These are phyloP conservation scores for Zenarchopterus dispar DNA, from an alignment of 2,797 vertebrate genomes.

Conservation along the genomic window DNA sequence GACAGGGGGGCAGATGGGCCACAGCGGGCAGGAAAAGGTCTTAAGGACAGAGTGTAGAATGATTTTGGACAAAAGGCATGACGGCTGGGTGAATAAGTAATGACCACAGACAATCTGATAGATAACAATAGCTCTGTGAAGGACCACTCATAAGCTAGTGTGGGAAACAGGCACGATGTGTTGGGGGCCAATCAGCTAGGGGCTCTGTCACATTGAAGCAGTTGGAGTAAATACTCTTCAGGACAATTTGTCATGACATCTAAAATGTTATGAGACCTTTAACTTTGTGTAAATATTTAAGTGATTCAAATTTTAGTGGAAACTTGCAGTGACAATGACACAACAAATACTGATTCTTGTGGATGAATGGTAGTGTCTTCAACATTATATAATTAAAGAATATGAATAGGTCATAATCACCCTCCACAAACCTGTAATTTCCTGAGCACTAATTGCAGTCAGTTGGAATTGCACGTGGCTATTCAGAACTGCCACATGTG, in stretches of 20 bases:
- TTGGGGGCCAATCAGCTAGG: slow-evolving; percentile 69
- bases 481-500: slow-evolving; percentile 44
- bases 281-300: slow-evolving; percentile 11
- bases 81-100: slow-evolving; percentile 76
- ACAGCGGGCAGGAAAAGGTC: slow-evolving; percentile 71
- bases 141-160: slow-evolving; percentile 57
- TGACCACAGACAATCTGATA: slow-evolving; percentile 74
- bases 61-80: slow-evolving; percentile 80
- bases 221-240: slow-evolving; percentile 62
- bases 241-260: slow-evolving; percentile 35
- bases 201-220: slow-evolving; percentile 59
- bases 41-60: slow-evolving; percentile 70
- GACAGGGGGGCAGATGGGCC: slow-evolving; percentile 77
- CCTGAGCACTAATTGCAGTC: slow-evolving; percentile 62
- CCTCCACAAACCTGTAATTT: slow-evolving; percentile 67
- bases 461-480: slow-evolving; percentile 48
- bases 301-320: background rate
- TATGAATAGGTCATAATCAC: slow-evolving; percentile 47
- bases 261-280: slow-evolving; percentile 11
- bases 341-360: slow-evolving; percentile 24
- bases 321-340: background rate
- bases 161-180: slow-evolving; percentile 68
- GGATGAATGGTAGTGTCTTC: slow-evolving; percentile 28
- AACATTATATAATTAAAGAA: slow-evolving; percentile 42
- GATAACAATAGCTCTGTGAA: slow-evolving; percentile 81